Conservation (phyloP, 2,797 vertebrate genomes). For the Trachops cirrhosus region DNA sequence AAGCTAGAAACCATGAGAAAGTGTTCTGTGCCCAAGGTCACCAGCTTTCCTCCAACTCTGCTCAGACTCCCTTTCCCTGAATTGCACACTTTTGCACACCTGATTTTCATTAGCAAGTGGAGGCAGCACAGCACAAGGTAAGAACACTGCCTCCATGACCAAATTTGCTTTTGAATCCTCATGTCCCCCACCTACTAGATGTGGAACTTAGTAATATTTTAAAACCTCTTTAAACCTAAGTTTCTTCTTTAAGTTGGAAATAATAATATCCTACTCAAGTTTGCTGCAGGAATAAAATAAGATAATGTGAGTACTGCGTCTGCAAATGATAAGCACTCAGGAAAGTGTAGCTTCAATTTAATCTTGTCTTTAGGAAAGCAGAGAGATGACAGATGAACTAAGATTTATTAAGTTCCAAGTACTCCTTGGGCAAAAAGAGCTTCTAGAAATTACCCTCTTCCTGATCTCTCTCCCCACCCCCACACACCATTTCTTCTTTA, state of each 20-base stretch:
- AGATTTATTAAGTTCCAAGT: constrained; percentile 61
- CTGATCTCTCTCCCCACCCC: background rate
- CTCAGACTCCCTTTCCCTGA: background rate
- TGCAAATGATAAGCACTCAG: constrained; percentile 55
- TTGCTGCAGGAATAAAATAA: constrained; percentile 54
- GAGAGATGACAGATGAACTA: constrained; percentile 58
- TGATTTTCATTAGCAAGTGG: background rate
- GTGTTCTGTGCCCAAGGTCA: background rate
- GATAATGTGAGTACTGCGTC: constrained; percentile 48
- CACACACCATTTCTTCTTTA: constrained; percentile 25
- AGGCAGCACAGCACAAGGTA: background rate
- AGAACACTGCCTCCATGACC: background rate
- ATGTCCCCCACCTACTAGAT: background rate
- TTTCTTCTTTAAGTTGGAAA: constrained; percentile 52
- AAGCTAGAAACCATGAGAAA: background rate
- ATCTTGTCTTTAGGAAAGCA: constrained; percentile 57
- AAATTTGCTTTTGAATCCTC: constrained; percentile 3
- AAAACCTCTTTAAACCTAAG: constrained; percentile 47
- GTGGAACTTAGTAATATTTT: constrained; percentile 36
- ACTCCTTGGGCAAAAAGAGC: constrained; percentile 55
- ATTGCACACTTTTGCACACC: background rate
- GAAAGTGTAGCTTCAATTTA: constrained; percentile 60
- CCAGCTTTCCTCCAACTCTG: background rate
- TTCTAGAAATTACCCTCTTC: constrained; percentile 40
- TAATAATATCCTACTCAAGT: constrained; percentile 39